Percentiles rank a stretch among this genome's conserved stretches.
Evolutionary conservation across 2,797 vertebrate genomes (phyloP).

Genomic region (Bothrops alternatus): DNA sequence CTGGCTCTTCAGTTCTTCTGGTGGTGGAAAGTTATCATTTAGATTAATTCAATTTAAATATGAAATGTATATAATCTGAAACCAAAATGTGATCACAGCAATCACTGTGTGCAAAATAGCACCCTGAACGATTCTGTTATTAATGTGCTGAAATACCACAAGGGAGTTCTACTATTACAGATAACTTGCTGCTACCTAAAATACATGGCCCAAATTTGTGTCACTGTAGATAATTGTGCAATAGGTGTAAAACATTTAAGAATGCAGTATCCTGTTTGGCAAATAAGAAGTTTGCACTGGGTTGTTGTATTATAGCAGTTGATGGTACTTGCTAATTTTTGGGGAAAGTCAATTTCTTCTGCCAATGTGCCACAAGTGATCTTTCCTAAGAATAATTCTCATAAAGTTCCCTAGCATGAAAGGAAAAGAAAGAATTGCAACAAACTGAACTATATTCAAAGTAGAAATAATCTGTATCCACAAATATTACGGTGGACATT

Average conservation of each 20-base stretch:
- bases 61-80: conserved; percentile 22
- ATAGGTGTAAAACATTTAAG: neutral
- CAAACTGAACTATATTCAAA: neutral
- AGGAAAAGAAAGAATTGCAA: neutral
- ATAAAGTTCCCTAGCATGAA: neutral
- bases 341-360: neutral
- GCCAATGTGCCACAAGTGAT: neutral
- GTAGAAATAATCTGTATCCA: neutral
- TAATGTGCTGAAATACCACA: neutral
- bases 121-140: neutral
- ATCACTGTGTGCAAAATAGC: neutral
- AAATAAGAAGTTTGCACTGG: neutral
- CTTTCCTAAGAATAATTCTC: neutral
- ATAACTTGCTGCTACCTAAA: neutral
- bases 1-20: neutral
- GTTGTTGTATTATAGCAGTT: neutral
- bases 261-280: too few species aligned
- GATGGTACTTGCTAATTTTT: neutral
- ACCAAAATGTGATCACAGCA: conserved; percentile 1
- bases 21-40: neutral
- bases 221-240: neutral
- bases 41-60: conserved; percentile 10
- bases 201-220: neutral
- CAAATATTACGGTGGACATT: neutral
- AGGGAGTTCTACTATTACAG: neutral